phyloP scores from a whole-genome alignment of 1,140 invertebrate species.

The Elymnias hypermnestra region DNA sequence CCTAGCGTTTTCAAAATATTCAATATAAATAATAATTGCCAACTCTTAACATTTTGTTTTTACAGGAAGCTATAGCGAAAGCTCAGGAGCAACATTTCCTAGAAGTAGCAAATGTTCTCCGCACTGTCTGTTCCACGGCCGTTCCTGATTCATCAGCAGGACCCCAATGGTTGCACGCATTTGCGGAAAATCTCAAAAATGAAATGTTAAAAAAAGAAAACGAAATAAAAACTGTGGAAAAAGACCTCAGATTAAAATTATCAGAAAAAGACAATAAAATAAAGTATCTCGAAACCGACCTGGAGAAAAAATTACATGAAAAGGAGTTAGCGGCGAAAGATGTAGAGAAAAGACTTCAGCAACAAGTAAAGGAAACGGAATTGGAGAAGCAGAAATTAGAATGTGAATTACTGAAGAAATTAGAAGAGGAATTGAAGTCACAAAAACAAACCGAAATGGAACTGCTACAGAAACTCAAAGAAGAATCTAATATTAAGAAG shows the following conservation, averaged over 20 bases:
- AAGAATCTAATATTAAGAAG: conserved; percentile 13
- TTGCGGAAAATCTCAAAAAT: conserved; percentile 70
- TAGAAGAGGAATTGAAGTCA: conserved; percentile 13
- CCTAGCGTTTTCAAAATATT: too few species aligned
- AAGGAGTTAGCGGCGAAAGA: conserved; percentile 33
- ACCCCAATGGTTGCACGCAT: conserved; percentile 75
- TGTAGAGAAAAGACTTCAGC: conserved; percentile 22
- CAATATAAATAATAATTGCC: too few species aligned
- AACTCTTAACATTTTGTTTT: not conserved
- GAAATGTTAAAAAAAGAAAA: conserved; percentile 37
- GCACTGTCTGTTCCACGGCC: conserved; percentile 78
- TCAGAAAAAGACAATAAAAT: conserved; percentile 27
- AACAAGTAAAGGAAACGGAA: conserved; percentile 24
- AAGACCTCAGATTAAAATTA: conserved; percentile 32
- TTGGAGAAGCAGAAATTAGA: conserved; percentile 24
- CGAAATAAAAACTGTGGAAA: conserved; percentile 38
- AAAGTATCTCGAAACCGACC: conserved; percentile 24
- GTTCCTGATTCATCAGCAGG: conserved; percentile 62
- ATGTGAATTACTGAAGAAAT: conserved; percentile 24
- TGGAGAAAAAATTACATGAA: conserved; percentile 23
- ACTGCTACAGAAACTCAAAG: conserved; percentile 16
- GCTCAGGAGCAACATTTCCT: conserved; percentile 75
- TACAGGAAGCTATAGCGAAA: conserved; percentile 71
- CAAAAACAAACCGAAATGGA: conserved; percentile 21
- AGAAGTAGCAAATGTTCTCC: conserved; percentile 76